Evolutionary conservation across 2,797 vertebrate genomes (phyloP).

Genomic region (Luscinia megarhynchos): DNA sequence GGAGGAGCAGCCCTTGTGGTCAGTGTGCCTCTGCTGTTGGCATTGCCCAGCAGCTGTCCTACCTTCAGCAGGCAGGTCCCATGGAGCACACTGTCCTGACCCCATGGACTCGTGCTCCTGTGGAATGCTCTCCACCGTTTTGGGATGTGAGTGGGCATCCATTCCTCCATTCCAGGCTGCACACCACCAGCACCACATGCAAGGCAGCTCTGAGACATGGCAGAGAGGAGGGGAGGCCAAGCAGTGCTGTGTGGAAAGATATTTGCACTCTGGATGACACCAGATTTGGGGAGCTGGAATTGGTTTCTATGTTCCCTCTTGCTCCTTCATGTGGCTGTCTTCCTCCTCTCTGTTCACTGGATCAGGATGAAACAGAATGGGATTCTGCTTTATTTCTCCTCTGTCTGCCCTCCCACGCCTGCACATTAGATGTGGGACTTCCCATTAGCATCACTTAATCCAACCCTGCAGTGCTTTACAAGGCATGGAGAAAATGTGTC

Average conservation of each 20-base stretch:
- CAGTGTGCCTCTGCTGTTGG: neutral
- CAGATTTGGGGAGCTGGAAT: neutral
- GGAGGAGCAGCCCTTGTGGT: neutral
- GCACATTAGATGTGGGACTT: constrained; percentile 12
- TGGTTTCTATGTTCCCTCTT: neutral
- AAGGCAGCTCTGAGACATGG: neutral
- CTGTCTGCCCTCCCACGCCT: neutral
- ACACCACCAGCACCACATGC: rapidly evolving
- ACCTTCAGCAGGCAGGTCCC: neutral
- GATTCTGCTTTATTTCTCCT: constrained; percentile 26
- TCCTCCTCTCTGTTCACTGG: constrained; percentile 23
- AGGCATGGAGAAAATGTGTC: neutral
- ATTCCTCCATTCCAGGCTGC: neutral
- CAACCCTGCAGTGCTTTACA: neutral
- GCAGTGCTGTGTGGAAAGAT: neutral
- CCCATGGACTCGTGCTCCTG: rapidly evolving
- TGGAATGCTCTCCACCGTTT: neutral
- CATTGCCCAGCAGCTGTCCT: rapidly evolving
- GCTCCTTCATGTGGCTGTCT: constrained; percentile 48
- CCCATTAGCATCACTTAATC: neutral
- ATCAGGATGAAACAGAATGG: constrained; percentile 30
- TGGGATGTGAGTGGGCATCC: rapidly evolving
- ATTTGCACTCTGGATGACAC: neutral
- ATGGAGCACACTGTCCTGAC: rapidly evolving
- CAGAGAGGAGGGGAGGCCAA: neutral